phyloP scores from a whole-genome alignment of 2,797 vertebrate genomes.

The Gila robusta region DNA sequence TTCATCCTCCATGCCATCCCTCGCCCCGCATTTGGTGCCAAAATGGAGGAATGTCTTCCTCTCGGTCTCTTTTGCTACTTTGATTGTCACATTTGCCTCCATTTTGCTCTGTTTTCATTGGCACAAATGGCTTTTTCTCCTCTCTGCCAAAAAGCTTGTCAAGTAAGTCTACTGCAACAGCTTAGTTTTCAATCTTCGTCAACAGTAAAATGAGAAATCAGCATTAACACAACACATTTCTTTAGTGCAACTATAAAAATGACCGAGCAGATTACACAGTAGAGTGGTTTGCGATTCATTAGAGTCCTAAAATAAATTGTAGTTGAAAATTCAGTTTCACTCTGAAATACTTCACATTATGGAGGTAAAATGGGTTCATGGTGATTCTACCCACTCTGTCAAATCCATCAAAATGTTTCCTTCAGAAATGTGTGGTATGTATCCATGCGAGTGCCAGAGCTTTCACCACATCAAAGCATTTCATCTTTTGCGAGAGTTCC shows the following conservation, averaged over 20 bases:
- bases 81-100: conserved; percentile 52
- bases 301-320: background rate
- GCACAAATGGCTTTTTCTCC: conserved; percentile 46
- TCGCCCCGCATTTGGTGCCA: conserved; percentile 47
- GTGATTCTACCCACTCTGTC: conserved; percentile 21
- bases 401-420: conserved; percentile 33
- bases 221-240: background rate
- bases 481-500: background rate
- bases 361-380: background rate
- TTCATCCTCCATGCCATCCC: conserved; percentile 65
- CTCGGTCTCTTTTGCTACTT: conserved; percentile 36
- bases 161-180: conserved; percentile 52
- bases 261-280: background rate
- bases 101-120: conserved; percentile 41
- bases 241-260: conserved; percentile 30
- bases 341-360: background rate
- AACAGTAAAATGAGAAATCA: conserved; percentile 47
- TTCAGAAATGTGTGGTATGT: conserved; percentile 23
- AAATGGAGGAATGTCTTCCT: conserved; percentile 49
- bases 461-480: conserved; percentile 18
- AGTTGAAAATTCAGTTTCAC: background rate
- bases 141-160: conserved; percentile 26
- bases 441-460: conserved; percentile 27
- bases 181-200: conserved; percentile 56
- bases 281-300: background rate